These are phyloP conservation scores for Neopipo cinnamomea DNA, from an alignment of 2,113 vertebrate species.

Conservation along the genomic window DNA sequence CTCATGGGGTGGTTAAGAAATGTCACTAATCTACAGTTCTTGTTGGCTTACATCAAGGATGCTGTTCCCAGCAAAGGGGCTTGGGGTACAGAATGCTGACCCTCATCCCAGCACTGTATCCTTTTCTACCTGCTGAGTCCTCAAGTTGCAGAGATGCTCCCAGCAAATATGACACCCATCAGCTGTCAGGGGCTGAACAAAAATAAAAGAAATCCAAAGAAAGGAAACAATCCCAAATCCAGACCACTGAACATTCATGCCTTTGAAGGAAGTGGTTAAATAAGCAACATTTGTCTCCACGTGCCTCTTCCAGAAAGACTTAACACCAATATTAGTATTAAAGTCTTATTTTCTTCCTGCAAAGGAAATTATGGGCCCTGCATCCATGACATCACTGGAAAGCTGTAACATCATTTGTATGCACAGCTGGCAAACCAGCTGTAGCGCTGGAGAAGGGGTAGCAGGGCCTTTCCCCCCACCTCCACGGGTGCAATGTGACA, in stretches of 20 bases:
- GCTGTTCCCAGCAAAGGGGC: not conserved
- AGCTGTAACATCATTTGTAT: not conserved
- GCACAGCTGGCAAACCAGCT: not conserved
- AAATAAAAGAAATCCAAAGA: not conserved
- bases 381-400: not conserved
- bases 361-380: not conserved
- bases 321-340: not conserved
- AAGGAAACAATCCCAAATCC: not conserved
- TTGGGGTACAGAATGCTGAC: not conserved
- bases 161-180: not conserved
- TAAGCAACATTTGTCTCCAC: not conserved
- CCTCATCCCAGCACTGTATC: not conserved
- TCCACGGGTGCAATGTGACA: not conserved
- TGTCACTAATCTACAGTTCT: not conserved
- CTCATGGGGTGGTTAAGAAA: not conserved
- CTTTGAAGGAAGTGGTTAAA: not conserved
- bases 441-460: not conserved
- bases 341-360: not conserved
- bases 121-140: not conserved
- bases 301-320: not conserved
- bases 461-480: not conserved
- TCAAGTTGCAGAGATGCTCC: not conserved
- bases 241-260: rapidly evolving
- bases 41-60: rapidly evolving
- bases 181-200: not conserved